Percentiles rank a stretch among this genome's conserved stretches.
Evolutionary conservation across 2,113 vertebrate genomes (phyloP).

Genomic region (Calyptomena viridis): DNA sequence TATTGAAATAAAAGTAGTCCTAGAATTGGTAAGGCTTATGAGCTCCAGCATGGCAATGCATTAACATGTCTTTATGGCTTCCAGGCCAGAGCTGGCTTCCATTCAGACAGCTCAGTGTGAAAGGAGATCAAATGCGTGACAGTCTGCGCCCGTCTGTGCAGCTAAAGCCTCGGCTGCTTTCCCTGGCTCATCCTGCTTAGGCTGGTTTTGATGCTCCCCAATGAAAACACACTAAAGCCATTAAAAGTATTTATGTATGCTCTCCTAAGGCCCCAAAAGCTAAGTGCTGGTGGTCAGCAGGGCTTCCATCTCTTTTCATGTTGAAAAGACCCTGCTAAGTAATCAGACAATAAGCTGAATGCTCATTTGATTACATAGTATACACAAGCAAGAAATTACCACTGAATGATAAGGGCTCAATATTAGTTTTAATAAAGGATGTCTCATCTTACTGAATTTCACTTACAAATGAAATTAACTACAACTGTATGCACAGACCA

Average conservation of each 20-base stretch:
- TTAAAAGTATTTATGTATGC: constrained; percentile 6
- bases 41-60: constrained; percentile 21
- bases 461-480: neutral
- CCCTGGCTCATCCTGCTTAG: constrained; percentile 39
- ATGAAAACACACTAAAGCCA: constrained; percentile 29
- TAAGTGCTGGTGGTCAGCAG: constrained; percentile 25
- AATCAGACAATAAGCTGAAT: neutral
- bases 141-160: constrained; percentile 6
- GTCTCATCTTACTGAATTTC: neutral
- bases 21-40: constrained; percentile 1
- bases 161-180: constrained; percentile 20
- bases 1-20: constrained; percentile 48
- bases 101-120: constrained; percentile 48
- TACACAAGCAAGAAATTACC: neutral
- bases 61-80: constrained; percentile 54
- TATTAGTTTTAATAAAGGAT: neutral
- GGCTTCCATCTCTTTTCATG: neutral
- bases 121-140: constrained; percentile 27
- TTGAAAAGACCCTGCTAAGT: neutral
- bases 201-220: constrained; percentile 35
- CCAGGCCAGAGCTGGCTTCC: constrained; percentile 42
- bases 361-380: neutral
- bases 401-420: neutral
- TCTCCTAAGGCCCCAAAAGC: constrained; percentile 2
- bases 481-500: neutral